These are phyloP conservation scores for Marronus borbonicus DNA, from an alignment of 2,888 invertebrate genomes.

Conservation along the genomic window DNA sequence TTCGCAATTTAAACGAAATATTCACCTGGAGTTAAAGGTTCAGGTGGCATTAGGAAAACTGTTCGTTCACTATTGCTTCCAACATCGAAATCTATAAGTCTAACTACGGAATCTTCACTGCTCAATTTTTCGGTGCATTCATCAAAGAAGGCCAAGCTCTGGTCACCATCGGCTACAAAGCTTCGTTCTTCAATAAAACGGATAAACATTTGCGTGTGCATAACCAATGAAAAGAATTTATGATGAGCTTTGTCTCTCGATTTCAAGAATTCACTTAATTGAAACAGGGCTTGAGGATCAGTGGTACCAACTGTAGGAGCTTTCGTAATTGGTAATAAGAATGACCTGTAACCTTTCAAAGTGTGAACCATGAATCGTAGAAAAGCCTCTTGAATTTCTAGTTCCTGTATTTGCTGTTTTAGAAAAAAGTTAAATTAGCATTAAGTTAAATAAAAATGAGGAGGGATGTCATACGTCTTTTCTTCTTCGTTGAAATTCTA, in stretches of 20 bases:
- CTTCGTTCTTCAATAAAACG: constrained; percentile 99
- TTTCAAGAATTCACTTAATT: constrained; percentile 90
- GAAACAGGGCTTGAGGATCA: constrained; percentile 95
- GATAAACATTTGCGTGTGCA: constrained; percentile 97
- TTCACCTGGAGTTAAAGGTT: constrained; percentile 73
- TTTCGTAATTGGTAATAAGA: constrained; percentile 92
- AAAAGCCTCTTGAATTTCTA: constrained; percentile 98
- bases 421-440: neutral
- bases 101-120: constrained; percentile 74
- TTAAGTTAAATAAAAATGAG: neutral
- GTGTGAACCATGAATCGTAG: constrained; percentile 95
- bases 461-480: constrained; percentile 76
- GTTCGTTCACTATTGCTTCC: constrained; percentile 90
- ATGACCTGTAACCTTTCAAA: constrained; percentile 90
- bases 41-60: constrained; percentile 95
- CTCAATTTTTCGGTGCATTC: constrained; percentile 91
- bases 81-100: constrained; percentile 87
- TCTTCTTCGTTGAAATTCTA: constrained; percentile 86
- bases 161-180: constrained; percentile 98
- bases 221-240: constrained; percentile 90
- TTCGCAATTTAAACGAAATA: constrained; percentile 30
- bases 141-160: constrained; percentile 96
- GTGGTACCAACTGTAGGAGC: constrained; percentile 95
- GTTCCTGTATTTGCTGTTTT: constrained; percentile 84
- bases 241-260: constrained; percentile 92